Evolutionary conservation across 2,113 vertebrate species (phyloP).

Genomic region (Excalfactoria chinensis): DNA sequence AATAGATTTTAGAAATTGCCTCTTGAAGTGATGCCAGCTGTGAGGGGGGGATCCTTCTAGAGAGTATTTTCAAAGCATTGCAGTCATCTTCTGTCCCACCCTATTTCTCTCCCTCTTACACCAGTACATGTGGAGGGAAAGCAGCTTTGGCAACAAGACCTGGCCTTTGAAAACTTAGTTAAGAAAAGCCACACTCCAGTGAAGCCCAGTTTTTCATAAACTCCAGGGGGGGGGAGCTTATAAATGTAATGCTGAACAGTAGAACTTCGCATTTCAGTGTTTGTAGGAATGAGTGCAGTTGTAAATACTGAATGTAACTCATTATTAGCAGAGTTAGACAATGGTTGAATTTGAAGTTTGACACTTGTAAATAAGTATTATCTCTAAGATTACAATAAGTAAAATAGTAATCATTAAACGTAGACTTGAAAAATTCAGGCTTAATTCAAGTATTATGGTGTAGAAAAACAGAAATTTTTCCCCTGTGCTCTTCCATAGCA

Average conservation of each 20-base stretch:
- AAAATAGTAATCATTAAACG: not conserved
- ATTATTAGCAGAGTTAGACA: not conserved
- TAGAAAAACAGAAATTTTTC: not conserved
- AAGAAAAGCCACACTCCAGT: not conserved
- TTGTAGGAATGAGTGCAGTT: not conserved
- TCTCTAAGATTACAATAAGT: not conserved
- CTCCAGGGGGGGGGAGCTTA: not conserved
- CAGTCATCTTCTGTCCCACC: not conserved
- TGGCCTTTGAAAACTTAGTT: not conserved
- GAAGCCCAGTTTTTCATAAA: not conserved
- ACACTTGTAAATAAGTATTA: not conserved
- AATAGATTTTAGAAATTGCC: not conserved
- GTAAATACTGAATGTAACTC: not conserved
- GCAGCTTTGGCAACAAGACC: not conserved
- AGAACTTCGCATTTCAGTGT: not conserved
- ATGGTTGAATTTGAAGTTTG: not conserved
- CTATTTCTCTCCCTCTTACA: not conserved
- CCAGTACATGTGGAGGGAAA: not conserved
- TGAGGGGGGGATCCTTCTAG: not conserved
- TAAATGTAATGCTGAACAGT: not conserved
- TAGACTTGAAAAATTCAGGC: not conserved
- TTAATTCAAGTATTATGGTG: not conserved
- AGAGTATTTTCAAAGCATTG: not conserved
- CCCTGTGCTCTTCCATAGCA: not conserved
- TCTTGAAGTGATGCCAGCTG: not conserved